Conservation (phyloP, 2,797 vertebrate genomes). For the Anolis apletophallus region DNA sequence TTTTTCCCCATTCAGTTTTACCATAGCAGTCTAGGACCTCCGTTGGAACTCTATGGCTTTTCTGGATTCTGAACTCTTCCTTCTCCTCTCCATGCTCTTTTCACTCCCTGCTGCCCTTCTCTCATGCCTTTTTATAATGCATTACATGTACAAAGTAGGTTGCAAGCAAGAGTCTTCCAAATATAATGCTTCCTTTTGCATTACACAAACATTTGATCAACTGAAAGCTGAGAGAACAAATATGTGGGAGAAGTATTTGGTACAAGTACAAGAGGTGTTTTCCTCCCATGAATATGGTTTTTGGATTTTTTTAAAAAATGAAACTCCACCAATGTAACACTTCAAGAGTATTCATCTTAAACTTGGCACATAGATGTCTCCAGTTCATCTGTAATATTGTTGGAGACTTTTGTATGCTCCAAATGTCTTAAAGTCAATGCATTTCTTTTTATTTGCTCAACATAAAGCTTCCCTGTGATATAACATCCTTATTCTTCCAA, state of each 20-base stretch:
- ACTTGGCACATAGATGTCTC: background rate
- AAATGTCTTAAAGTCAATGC: background rate
- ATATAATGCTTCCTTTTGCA: background rate
- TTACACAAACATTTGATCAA: background rate
- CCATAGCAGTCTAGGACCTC: no score
- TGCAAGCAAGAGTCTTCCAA: background rate
- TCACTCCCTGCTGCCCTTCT: no score
- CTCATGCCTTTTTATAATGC: no score
- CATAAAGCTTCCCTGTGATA: background rate
- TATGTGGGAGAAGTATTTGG: background rate
- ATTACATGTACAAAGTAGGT: background rate
- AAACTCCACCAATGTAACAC: background rate
- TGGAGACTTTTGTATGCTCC: background rate
- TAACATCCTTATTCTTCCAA: background rate
- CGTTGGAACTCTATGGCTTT: no score
- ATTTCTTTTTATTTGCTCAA: background rate
- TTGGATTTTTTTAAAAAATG: background rate
- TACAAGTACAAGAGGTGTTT: background rate
- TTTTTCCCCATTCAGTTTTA: no score
- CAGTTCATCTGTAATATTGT: background rate
- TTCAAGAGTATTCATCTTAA: background rate
- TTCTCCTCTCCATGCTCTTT: no score
- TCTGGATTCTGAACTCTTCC: no score
- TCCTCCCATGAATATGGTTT: background rate
- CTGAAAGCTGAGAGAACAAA: background rate